Evolutionary conservation across 2,113 vertebrate species (phyloP), one percentile per base, ranked within the genome.

Genomic region (Rutilus rutilus): DNA sequence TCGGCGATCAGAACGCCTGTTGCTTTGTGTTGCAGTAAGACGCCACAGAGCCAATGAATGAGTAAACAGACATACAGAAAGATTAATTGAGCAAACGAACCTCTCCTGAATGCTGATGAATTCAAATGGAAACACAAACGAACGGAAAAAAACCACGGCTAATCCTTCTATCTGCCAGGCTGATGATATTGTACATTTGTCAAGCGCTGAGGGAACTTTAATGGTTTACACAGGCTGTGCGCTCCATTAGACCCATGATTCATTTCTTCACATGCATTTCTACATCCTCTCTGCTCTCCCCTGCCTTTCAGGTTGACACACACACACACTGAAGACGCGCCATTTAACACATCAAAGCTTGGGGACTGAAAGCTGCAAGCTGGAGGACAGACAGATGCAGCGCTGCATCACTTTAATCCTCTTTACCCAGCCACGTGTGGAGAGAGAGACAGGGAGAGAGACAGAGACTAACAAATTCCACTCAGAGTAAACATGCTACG

Each of bases 381-480:
- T 88, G 90, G 89, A 74, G 81, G 79, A 88, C 76, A 90, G 74
- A 86, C 87, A 94, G 93, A 82, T 88, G 92, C 93, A 92, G 86
- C 93, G 94, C 92, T 91, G 92, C 84, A 91, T 91, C 94, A 96
- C 96, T 97, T 97, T 96, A 96, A 96, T 97, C 96, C 97, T 95
- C 93, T 93, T 94, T 94, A 94, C 94, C 85, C 95, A 95, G 94
- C 95, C 96, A 96, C 94, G 94, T 94, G 94, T 90, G 89, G 88
- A 94, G 89, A 93, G 94, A 92, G 86, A 90, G 90, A 93, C 90
- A 81, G 74, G 52, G 25, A 78, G 75, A 57, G 25, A 76, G 64
- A 84, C 74, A 87, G 75, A 82, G 62, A 54, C 42, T n/a, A 62
- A 88, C 90, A 89, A 94, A 95, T 95, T 96, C 94, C 93, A 91